phyloP scores from a whole-genome alignment of 2,113 vertebrate species.

The Puma concolor region DNA sequence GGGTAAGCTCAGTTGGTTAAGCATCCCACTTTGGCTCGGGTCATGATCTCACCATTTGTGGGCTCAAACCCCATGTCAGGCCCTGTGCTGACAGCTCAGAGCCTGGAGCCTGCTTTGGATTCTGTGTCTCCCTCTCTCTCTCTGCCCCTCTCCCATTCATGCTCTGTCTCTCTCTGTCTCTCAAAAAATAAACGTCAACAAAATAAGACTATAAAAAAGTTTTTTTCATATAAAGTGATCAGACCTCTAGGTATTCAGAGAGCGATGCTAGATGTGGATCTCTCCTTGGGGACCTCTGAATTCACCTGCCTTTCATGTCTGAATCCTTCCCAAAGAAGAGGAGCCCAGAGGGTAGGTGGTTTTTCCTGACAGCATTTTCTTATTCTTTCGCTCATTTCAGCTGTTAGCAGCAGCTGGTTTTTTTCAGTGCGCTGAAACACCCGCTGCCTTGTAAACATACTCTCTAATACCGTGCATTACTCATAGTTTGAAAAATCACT shows the following conservation, averaged over 20 bases:
- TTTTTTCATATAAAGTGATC: background rate
- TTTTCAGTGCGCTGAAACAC: slow-evolving; percentile 81
- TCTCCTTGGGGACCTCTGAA: background rate
- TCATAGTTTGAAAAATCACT: slow-evolving; percentile 89
- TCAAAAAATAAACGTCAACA: no score
- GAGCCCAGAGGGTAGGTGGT: background rate
- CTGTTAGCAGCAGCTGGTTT: slow-evolving; percentile 83
- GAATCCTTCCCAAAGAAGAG: slow-evolving; percentile 49
- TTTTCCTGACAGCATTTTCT: slow-evolving; percentile 68
- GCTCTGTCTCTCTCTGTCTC: no score
- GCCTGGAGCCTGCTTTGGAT: no score
- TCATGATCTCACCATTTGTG: no score
- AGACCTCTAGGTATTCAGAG: background rate
- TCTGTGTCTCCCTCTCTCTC: no score
- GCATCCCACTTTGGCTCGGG: no score
- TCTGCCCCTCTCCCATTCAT: no score
- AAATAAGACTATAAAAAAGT: background rate
- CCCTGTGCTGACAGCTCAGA: no score
- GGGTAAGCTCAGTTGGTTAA: no score
- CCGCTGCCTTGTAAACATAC: slow-evolving; percentile 81
- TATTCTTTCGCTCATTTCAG: slow-evolving; percentile 82
- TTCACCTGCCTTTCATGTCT: slow-evolving; percentile 49
- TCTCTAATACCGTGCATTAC: slow-evolving; percentile 85
- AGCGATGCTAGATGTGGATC: slow-evolving; percentile 54
- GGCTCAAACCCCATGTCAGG: no score